Base-by-base conservation (phyloP, 1,140 invertebrate species). In the Metopolophium dirhodum region DNA sequence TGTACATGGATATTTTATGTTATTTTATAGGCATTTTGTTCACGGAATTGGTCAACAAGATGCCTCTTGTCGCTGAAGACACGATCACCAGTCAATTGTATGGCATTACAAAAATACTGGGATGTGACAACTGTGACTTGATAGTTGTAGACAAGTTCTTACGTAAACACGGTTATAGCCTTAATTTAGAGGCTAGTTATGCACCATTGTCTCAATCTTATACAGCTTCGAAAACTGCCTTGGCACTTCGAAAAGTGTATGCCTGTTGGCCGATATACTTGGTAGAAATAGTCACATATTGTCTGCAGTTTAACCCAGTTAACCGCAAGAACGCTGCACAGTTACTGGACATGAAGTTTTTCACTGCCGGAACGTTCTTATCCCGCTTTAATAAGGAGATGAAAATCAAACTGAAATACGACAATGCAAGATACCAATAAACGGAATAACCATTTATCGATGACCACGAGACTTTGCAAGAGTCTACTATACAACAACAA, bases 1-100 rank as follows among this genome's bases (percentile, higher is more conserved):
- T 18, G n/a, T n/a, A n/a, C 61, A 41, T 83, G 20, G 1, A 51
- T 35, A 85, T 41, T 41, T 0, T 41, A 2, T 83, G 8, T 22
- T 23, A 85, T 85, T 51, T 2, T 37, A 45, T 47, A 91, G 61
- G 90, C 22, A 77, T 91, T 47, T 82, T 91, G 11, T 49, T 91
- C 8, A 91, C 61, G 26, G 90, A 91, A 91, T 82, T 91, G 35
- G 9, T 82, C n/a, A 41, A 6, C 18, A 23, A 54, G 8, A 49
- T 77, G 22, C 61, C 61, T 20, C 51, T 91, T 35, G 90, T 91
- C 7, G 47, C 68, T 22, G 90, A 91, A 83, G 11, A 91, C 2
- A 82, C 54, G 2, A 7, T 20, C 82, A 61, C 82, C 18, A 18
- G 30, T 47, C 90, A 91, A 23, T 77, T 91, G 26, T 77, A 82